Evolutionary conservation across 1,140 invertebrate species (phyloP).

Genomic region (Chionoecetes opilio): DNA sequence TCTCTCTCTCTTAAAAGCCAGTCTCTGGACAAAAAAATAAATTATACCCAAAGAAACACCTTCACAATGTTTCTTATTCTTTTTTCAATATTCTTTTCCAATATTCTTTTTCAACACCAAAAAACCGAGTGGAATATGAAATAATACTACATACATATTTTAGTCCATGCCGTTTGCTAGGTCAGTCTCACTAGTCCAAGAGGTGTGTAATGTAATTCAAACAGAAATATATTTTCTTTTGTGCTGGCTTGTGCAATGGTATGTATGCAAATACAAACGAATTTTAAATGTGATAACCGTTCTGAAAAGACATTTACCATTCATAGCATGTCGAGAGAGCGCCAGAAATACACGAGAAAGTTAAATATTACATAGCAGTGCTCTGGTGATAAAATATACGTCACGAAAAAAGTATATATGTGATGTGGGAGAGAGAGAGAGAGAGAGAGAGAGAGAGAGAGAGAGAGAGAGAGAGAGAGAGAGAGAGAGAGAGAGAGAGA

Average conservation of each 20-base stretch:
- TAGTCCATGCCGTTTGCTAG: too few species aligned
- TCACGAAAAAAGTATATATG: too few species aligned
- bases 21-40: too few species aligned
- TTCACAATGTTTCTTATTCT: not conserved
- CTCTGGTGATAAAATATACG: not conserved
- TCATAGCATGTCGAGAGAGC: slow-evolving; percentile 3
- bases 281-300: slow-evolving; percentile 57
- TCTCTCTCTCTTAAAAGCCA: too few species aligned
- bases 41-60: not conserved
- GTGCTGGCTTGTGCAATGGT: not conserved
- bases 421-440: too few species aligned
- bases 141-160: too few species aligned
- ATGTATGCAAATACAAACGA: slow-evolving; percentile 59
- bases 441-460: too few species aligned
- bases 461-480: too few species aligned
- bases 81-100: not conserved
- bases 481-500: too few species aligned
- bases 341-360: not conserved
- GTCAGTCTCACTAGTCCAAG: not conserved
- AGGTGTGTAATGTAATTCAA: slow-evolving; percentile 42
- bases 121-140: too few species aligned
- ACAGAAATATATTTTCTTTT: slow-evolving; percentile 39
- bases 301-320: slow-evolving; percentile 48
- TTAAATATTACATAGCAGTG: too few species aligned
- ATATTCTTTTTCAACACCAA: too few species aligned